phyloP scores from a whole-genome alignment of 2,113 vertebrate genomes.

The Corydoras maculifer region DNA sequence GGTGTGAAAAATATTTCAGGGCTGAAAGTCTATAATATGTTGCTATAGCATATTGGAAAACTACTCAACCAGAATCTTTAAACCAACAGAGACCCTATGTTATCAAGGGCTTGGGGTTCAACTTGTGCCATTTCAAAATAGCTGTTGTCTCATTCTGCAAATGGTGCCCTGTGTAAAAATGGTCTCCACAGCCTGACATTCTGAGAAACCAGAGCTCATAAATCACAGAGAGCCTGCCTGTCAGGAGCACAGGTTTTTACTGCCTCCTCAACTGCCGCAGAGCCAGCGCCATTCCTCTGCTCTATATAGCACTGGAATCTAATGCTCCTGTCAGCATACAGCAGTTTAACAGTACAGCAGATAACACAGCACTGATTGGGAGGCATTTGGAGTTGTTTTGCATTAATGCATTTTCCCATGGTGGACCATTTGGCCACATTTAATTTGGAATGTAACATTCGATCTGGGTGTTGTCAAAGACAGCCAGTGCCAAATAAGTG shows the following conservation, averaged over 20 bases:
- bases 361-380: constrained; percentile 36
- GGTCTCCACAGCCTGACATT: constrained; percentile 42
- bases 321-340: constrained; percentile 39
- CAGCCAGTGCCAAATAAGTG: constrained; percentile 39
- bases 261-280: constrained; percentile 36
- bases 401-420: constrained; percentile 40
- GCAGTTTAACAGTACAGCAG: constrained; percentile 28
- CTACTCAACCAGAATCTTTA: no score
- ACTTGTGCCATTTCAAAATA: constrained; percentile 45
- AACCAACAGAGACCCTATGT: not conserved
- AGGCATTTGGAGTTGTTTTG: constrained; percentile 28
- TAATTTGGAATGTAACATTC: constrained; percentile 44
- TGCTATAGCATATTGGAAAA: no score
- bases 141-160: constrained; percentile 34
- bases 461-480: constrained; percentile 47
- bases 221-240: constrained; percentile 50
- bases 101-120: constrained; percentile 29
- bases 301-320: constrained; percentile 43
- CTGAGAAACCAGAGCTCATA: constrained; percentile 40
- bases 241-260: constrained; percentile 46
- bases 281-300: constrained; percentile 32
- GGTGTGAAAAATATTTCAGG: no score
- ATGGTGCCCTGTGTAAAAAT: constrained; percentile 46
- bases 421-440: constrained; percentile 36
- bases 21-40: no score